These are phyloP conservation scores for Esox niger DNA, from an alignment of 2,113 vertebrate species.

Conservation along the genomic window DNA sequence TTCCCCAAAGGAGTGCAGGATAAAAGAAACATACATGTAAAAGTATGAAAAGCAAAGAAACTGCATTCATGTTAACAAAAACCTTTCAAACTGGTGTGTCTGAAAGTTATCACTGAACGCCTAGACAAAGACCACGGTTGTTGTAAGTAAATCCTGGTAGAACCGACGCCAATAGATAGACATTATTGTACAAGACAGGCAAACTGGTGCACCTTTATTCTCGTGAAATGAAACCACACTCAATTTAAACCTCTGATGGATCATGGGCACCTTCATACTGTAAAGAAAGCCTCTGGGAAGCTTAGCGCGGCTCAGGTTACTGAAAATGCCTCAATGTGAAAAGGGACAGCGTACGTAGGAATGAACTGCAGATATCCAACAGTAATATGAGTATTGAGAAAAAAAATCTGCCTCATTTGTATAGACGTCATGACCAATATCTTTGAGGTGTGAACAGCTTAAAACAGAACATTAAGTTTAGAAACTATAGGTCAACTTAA, in stretches of 20 bases:
- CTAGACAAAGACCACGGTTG: too few relatives aligned
- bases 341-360: background rate
- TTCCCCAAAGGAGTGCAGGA: too few relatives aligned
- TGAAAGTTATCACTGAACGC: too few relatives aligned
- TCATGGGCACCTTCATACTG: background rate
- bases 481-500: background rate
- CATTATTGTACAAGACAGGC: background rate
- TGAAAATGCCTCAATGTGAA: background rate
- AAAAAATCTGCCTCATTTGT: slow-evolving; percentile 6
- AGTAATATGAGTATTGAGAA: background rate
- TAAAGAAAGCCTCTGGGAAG: background rate
- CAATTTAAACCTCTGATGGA: background rate
- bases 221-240: background rate
- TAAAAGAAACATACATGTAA: too few relatives aligned
- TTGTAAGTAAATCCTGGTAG: too few relatives aligned
- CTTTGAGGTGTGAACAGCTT: background rate
- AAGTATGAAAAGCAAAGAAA: too few relatives aligned
- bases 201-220: background rate
- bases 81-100: too few relatives aligned
- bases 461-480: background rate
- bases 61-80: too few relatives aligned
- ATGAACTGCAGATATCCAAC: slow-evolving; percentile 1
- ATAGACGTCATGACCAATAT: slow-evolving; percentile 1
- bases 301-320: background rate
- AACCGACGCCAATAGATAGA: background rate